Conservation (phyloP, 1,140 invertebrate genomes). For the Drosophila erecta region DNA sequence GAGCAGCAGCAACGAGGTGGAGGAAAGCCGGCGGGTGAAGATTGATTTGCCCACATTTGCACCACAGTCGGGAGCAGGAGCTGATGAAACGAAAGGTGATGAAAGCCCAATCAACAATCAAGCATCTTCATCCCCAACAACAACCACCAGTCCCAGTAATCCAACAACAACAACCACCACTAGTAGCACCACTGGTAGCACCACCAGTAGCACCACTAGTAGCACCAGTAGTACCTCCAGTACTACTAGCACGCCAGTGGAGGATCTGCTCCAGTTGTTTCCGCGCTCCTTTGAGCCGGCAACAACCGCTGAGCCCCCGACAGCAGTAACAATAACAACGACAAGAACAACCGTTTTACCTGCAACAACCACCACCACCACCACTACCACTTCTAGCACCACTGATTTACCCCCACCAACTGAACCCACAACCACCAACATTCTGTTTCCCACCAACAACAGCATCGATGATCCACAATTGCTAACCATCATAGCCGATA, state of each 20-base stretch:
- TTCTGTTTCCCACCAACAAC: conserved; percentile 50
- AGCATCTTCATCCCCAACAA: conserved; percentile 42
- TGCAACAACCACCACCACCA: conserved; percentile 20
- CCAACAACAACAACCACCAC: conserved; percentile 31
- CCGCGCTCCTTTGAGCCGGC: conserved; percentile 55
- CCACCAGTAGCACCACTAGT: conserved; percentile 8
- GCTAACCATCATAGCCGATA: conserved; percentile 75
- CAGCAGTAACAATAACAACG: conserved; percentile 15
- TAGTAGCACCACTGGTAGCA: conserved; percentile 12
- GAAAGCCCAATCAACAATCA: conserved; percentile 41
- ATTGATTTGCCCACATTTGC: conserved; percentile 85
- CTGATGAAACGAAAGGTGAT: conserved; percentile 58
- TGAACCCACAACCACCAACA: conserved; percentile 40
- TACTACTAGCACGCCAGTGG: conserved; percentile 20
- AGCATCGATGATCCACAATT: conserved; percentile 78
- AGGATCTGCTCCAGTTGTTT: conserved; percentile 31
- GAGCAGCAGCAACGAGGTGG: conserved; percentile 30
- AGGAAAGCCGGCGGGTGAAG: conserved; percentile 72
- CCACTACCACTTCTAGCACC: conserved; percentile 27
- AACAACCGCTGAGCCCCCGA: conserved; percentile 4
- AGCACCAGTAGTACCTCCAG: conserved; percentile 13
- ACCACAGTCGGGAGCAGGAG: conserved; percentile 58
- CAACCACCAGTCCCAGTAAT: conserved; percentile 36
- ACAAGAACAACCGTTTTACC: conserved; percentile 29
- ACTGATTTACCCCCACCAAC: conserved; percentile 33